phyloP scores from a whole-genome alignment of 2,113 vertebrate species.

The Poicephalus meyeri region DNA sequence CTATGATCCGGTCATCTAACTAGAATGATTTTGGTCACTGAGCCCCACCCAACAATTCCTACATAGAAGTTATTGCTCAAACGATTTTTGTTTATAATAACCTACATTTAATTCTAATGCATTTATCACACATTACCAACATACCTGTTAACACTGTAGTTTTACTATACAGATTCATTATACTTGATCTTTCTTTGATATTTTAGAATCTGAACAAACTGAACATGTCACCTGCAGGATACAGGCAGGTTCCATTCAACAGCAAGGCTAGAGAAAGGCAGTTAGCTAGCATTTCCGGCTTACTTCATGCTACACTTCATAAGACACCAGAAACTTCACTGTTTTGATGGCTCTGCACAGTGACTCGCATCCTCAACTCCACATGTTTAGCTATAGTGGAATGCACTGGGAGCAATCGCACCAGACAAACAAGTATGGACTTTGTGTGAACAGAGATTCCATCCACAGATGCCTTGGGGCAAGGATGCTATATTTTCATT shows the following conservation, averaged over 20 bases:
- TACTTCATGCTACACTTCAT: neutral
- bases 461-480: fast-evolving
- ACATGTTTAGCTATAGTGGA: neutral
- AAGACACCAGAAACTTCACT: neutral
- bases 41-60: neutral
- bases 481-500: neutral
- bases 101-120: neutral
- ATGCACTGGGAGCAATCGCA: neutral
- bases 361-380: neutral
- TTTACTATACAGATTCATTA: neutral
- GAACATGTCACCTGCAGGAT: fast-evolving
- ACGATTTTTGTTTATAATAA: neutral
- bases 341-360: neutral
- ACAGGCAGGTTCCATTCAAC: neutral
- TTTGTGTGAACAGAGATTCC: neutral
- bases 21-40: neutral
- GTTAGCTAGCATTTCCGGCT: neutral
- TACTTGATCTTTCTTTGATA: neutral
- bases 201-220: neutral
- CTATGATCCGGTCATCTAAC: neutral
- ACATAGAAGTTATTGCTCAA: neutral
- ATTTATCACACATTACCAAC: neutral
- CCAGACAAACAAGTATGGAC: neutral
- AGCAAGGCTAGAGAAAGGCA: neutral
- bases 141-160: neutral